Evolutionary conservation across 2,113 vertebrate genomes (phyloP).

Genomic region (Lophius piscatorius): DNA sequence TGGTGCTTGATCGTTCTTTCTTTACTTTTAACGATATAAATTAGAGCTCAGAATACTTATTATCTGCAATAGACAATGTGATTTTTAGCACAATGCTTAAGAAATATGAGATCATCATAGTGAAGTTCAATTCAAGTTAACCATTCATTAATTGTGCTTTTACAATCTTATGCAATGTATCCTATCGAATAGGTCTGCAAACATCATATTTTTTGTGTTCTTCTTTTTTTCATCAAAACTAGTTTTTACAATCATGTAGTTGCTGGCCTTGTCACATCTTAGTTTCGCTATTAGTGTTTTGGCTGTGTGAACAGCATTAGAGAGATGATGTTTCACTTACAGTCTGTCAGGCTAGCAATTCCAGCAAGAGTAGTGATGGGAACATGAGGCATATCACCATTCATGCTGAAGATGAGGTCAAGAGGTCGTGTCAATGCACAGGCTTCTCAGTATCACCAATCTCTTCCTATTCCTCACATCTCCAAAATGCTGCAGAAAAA

Average conservation of each 20-base stretch:
- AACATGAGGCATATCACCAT: conserved; percentile 99
- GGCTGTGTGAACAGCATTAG: conserved; percentile 11
- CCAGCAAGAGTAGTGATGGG: conserved; percentile 99
- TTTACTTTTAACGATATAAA: no score
- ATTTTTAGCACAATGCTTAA: no score
- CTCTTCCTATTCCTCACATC: conserved; percentile 94
- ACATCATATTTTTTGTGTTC: no score
- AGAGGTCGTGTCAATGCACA: conserved; percentile 87
- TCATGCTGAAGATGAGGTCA: conserved; percentile 97
- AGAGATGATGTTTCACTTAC: conserved; percentile 83
- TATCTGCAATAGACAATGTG: no score
- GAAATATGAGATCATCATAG: no score
- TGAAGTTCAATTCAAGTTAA: not conserved
- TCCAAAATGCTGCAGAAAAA: conserved; percentile 77
- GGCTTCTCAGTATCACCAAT: conserved; percentile 90
- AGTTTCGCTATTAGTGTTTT: conserved; percentile 24
- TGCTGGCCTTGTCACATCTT: conserved; percentile 10
- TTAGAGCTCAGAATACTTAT: no score
- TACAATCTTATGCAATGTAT: not conserved
- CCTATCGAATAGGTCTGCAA: no score
- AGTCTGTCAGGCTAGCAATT: conserved; percentile 99
- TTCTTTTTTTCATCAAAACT: not conserved
- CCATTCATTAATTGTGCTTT: not conserved
- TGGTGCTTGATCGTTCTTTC: no score
- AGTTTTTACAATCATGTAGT: not conserved